Conservation (phyloP, 2,888 invertebrate genomes). For the Sipha maydis region DNA sequence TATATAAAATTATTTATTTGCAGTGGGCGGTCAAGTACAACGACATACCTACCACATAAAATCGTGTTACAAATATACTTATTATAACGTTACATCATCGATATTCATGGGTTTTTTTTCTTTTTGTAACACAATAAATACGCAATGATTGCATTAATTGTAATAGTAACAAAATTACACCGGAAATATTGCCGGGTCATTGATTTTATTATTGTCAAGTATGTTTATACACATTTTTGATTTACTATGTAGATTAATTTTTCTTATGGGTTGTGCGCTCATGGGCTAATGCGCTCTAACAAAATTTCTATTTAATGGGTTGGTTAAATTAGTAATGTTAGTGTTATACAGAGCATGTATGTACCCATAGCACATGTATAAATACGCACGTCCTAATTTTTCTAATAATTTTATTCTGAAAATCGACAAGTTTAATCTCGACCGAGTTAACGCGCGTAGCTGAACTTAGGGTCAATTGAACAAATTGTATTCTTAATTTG, state of each 20-base stretch:
- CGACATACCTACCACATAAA: constrained; percentile 18
- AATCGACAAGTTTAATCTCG: constrained; percentile 24
- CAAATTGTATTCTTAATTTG: neutral
- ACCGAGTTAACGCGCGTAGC: neutral
- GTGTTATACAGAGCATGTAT: constrained; percentile 59
- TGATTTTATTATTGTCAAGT: constrained; percentile 34
- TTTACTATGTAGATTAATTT: neutral
- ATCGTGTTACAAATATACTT: constrained; percentile 18
- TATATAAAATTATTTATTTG: constrained; percentile 35
- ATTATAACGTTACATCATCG: constrained; percentile 29
- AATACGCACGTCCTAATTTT: constrained; percentile 43
- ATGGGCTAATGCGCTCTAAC: neutral
- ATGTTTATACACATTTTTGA: neutral
- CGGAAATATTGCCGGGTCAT: constrained; percentile 47
- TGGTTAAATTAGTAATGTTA: constrained; percentile 17
- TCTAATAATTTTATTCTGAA: constrained; percentile 16
- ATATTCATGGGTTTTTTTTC: neutral
- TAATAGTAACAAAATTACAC: neutral
- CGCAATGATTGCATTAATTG: neutral
- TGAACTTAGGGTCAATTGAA: constrained; percentile 19
- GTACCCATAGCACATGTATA: constrained; percentile 1
- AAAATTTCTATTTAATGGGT: constrained; percentile 39
- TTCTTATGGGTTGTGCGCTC: neutral
- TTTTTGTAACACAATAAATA: neutral
- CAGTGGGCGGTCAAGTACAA: constrained; percentile 56